These are phyloP conservation scores for Pogona vitticeps DNA, from an alignment of 2,113 vertebrate genomes.

Conservation along the genomic window DNA sequence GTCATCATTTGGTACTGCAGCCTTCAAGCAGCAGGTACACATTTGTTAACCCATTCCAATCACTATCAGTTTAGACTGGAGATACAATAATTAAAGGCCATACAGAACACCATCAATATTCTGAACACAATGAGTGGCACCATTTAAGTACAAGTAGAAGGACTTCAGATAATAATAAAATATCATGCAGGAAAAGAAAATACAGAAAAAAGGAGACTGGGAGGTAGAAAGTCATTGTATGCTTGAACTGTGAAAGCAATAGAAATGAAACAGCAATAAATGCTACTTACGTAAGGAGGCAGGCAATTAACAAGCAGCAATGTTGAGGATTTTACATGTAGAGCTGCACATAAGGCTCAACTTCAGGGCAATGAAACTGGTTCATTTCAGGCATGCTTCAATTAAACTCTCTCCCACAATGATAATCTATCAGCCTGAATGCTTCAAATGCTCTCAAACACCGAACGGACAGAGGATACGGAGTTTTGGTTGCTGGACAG, in stretches of 20 bases:
- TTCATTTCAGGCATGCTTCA: background rate
- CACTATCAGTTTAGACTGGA: background rate
- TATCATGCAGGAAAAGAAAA: background rate
- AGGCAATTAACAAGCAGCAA: background rate
- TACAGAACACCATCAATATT: background rate
- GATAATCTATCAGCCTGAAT: background rate
- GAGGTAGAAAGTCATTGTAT: background rate
- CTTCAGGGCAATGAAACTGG: background rate
- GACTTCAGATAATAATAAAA: background rate
- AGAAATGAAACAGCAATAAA: background rate
- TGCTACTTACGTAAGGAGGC: background rate
- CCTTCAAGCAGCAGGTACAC: background rate
- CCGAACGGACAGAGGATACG: conserved; percentile 3
- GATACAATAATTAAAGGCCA: background rate
- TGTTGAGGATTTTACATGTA: conserved; percentile 8
- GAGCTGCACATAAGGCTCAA: background rate
- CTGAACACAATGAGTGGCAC: background rate
- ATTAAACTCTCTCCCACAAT: background rate
- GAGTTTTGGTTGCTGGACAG: conserved; percentile 18
- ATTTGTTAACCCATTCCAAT: background rate
- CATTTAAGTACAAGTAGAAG: background rate
- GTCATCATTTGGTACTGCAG: background rate
- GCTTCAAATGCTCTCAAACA: background rate
- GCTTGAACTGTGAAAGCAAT: background rate
- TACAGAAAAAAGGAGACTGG: background rate